Evolutionary conservation across 2,113 vertebrate species (phyloP).

Genomic region (Pelecanus crispus): DNA sequence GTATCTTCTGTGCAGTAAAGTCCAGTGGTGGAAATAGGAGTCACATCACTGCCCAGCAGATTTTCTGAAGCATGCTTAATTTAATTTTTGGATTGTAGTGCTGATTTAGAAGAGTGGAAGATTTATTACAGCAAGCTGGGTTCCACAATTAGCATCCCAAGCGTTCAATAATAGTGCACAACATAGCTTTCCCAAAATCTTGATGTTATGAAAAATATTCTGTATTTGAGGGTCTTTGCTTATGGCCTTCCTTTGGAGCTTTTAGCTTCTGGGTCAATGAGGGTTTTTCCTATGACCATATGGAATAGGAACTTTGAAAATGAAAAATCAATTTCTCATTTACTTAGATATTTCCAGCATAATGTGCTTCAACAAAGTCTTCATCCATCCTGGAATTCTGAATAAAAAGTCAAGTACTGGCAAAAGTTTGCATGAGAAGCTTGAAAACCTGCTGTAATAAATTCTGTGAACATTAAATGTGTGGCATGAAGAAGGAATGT

Average conservation of each 20-base stretch:
- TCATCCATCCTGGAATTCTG: background rate
- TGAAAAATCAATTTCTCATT: background rate
- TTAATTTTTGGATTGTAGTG: background rate
- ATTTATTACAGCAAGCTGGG: conserved; percentile 25
- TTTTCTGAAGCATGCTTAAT: conserved; percentile 15
- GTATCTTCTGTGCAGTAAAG: background rate
- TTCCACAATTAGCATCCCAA: background rate
- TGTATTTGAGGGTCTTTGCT: background rate
- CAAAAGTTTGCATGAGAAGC: background rate
- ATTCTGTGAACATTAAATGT: background rate
- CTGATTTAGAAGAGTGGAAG: background rate
- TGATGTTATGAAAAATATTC: background rate
- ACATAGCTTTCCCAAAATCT: background rate
- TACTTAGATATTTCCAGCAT: background rate
- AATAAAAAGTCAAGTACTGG: background rate
- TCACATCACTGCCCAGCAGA: background rate
- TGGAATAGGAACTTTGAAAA: background rate
- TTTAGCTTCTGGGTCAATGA: background rate
- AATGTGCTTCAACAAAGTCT: background rate
- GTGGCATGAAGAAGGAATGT: background rate
- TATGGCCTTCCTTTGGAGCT: background rate
- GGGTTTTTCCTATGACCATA: background rate
- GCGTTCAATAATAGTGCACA: background rate
- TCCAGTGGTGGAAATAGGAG: background rate
- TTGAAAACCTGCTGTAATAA: conserved; percentile 50